These are phyloP conservation scores for Andrena chrysosceles DNA, from an alignment of 2,888 invertebrate genomes.

Conservation along the genomic window DNA sequence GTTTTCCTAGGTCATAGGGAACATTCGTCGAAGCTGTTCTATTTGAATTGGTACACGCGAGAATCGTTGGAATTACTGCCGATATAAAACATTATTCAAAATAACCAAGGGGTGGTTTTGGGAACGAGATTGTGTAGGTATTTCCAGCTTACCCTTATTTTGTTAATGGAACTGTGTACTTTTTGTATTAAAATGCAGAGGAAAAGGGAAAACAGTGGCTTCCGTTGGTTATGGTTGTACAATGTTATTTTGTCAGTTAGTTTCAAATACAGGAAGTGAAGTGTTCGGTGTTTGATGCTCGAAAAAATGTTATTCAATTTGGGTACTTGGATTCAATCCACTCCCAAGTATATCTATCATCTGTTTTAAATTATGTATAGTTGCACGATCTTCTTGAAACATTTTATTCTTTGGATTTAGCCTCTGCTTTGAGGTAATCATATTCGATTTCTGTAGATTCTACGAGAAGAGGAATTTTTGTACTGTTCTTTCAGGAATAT, in stretches of 20 bases:
- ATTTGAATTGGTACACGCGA: not conserved
- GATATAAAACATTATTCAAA: not conserved
- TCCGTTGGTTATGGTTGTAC: too few species aligned
- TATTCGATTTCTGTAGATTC: not conserved
- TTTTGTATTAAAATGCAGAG: too few species aligned
- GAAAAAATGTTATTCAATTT: not conserved
- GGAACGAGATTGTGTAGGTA: not conserved
- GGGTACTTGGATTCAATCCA: not conserved
- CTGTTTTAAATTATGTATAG: not conserved
- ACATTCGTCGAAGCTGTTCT: not conserved
- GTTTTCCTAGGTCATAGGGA: not conserved
- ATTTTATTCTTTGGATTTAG: not conserved
- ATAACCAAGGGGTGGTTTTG: not conserved
- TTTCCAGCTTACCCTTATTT: not conserved
- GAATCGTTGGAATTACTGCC: not conserved
- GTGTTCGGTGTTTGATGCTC: too few species aligned
- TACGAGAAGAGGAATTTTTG: not conserved
- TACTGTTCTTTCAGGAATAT: not conserved
- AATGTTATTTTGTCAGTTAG: too few species aligned
- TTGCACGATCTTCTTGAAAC: not conserved
- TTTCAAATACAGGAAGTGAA: too few species aligned
- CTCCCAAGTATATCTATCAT: not conserved
- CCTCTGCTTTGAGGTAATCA: not conserved
- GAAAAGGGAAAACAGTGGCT: too few species aligned
- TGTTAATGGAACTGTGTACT: too few species aligned